A percentile compares a stretch with the other conserved stretches of the same genome.
Conservation (phyloP, 2,113 vertebrate species). For the Phalacrocorax pelagicus region DNA sequence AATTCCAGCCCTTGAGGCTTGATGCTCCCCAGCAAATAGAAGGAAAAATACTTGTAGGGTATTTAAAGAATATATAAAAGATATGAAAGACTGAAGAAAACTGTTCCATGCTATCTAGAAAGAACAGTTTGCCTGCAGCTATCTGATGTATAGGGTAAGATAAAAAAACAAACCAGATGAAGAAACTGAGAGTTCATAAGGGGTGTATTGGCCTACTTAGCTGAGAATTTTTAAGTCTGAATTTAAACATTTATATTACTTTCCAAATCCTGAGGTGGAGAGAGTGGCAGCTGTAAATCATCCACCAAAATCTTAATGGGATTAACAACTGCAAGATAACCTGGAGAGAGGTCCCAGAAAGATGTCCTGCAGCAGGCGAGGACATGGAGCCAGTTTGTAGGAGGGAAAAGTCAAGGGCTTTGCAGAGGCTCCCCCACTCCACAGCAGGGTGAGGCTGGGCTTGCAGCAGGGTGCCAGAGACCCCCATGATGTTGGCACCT, state of each 20-base stretch:
- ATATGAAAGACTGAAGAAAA: background rate
- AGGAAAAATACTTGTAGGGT: background rate
- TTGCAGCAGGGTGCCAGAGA: background rate
- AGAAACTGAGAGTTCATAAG: background rate
- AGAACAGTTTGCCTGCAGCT: background rate
- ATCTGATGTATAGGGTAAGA: background rate
- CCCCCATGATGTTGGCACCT: background rate
- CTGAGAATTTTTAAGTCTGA: background rate
- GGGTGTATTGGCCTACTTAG: background rate
- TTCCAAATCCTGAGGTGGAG: background rate
- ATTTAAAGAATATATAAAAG: background rate
- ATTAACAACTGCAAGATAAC: background rate
- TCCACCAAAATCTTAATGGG: background rate
- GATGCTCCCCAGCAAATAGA: background rate
- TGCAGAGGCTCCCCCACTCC: background rate
- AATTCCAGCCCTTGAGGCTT: background rate
- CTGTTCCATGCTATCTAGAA: background rate
- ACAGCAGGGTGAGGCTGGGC: background rate
- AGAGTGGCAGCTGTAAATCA: background rate
- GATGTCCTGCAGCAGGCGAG: background rate
- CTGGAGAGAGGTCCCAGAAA: background rate
- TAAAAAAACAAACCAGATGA: background rate
- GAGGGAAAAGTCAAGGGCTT: background rate
- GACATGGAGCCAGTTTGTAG: background rate
- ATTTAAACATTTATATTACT: background rate